Evolutionary conservation across 2,888 invertebrate species (phyloP), one percentile per base, ranked within the genome.

Genomic region (Archips xylosteana): DNA sequence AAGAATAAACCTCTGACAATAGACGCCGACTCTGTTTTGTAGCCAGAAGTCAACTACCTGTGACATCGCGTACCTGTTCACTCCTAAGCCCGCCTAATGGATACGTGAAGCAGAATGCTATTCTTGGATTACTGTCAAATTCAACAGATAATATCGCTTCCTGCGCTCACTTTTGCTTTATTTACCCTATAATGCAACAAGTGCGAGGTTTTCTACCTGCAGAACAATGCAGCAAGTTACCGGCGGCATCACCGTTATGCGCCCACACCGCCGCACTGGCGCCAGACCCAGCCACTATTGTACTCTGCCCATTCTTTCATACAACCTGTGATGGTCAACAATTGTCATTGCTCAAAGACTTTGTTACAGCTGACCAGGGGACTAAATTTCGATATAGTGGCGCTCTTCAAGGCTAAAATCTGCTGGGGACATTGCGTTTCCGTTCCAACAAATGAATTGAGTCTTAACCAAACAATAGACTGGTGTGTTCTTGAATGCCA

Each of bases 231-330:
- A 75, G 79, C 74, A 74, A 75, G 74, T 82, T 80, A 83, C 82
- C 80, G 83, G 77, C 85, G 81, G 79, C 82, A 77, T 75, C 76
- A 88, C 92, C 89, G 92, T 92, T 92, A 91, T 86, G 83, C 87
- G 83, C 76, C 77, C 76, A 73, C 76, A 77, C 82, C 91, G 92
- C 87, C 91, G 71, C 76, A 80, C 83, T 89, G 93, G 93, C 94
- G 94, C 94, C 94, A 88, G 86, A 86, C 83, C 81, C 82, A 81
- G 78, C 74, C 78, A 75, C 85, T 81, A 87, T 90, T 92, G 89
- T 91, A 75, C 77, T 75, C 69, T 51, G 15, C 23, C 81, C 81
- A 82, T 87, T 85, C 81, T 87, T 76, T 73, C 76, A 77, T 75
- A 75, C 78, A 74, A 76, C 75, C 78, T 75, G 83, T 78, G 77